A percentile compares a stretch with the other conserved stretches of the same genome.
phyloP scores from a whole-genome alignment of 2,797 vertebrate species.

The Chanos chanos region DNA sequence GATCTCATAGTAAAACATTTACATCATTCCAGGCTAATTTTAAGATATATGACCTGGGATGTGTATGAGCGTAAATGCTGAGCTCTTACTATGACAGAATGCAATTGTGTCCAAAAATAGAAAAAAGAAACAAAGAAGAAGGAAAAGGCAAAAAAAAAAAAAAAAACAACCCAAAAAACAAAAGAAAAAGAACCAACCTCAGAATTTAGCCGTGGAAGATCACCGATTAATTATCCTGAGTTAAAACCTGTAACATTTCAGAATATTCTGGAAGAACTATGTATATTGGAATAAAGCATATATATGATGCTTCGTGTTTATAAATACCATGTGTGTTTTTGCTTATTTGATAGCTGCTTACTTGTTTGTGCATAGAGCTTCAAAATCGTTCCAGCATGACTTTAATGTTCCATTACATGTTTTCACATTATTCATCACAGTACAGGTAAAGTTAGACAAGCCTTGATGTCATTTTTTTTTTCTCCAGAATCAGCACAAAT shows the following conservation, averaged over 20 bases:
- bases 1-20: slow-evolving; percentile 33
- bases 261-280: too few species aligned
- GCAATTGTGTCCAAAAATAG: not conserved
- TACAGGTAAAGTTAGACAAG: slow-evolving; percentile 41
- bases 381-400: slow-evolving; percentile 14
- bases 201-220: too few species aligned
- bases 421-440: slow-evolving; percentile 48
- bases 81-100: not conserved
- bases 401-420: slow-evolving; percentile 38
- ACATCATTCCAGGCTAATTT: not conserved
- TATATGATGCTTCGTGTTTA: not conserved
- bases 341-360: slow-evolving; percentile 21
- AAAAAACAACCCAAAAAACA: too few species aligned
- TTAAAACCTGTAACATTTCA: too few species aligned
- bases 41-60: too few species aligned
- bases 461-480: slow-evolving; percentile 45
- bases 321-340: not conserved
- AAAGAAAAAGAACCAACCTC: too few species aligned
- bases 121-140: not conserved
- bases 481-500: slow-evolving; percentile 54
- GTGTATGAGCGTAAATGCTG: slow-evolving; percentile 18
- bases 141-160: too few species aligned
- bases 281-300: too few species aligned
- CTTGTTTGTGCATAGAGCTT: slow-evolving; percentile 1
- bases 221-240: too few species aligned